These are phyloP conservation scores for Hypselothyrea guttata DNA, from an alignment of 2,888 invertebrate genomes.

Conservation along the genomic window DNA sequence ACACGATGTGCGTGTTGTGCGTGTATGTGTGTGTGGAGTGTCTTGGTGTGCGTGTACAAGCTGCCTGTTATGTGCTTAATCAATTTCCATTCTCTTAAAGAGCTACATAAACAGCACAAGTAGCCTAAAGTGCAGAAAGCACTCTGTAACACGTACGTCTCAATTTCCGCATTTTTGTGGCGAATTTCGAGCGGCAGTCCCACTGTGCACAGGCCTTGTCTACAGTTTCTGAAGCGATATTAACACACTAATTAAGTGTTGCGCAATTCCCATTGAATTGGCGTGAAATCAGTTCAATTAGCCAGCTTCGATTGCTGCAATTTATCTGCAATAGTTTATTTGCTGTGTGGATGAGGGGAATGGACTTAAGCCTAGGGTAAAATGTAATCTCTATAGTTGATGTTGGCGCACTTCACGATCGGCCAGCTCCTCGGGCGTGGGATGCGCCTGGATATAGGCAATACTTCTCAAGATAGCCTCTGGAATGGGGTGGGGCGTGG, in stretches of 20 bases:
- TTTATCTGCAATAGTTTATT: constrained; percentile 40
- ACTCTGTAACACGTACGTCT: too few species aligned
- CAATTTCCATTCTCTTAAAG: constrained; percentile 61
- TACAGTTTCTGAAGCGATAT: constrained; percentile 14
- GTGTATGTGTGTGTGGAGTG: constrained; percentile 22
- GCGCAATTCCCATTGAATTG: constrained; percentile 31
- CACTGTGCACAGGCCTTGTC: constrained; percentile 19
- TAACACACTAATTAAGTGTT: constrained; percentile 50
- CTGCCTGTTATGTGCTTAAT: constrained; percentile 54
- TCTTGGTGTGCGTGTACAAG: constrained; percentile 19
- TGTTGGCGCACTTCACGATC: constrained; percentile 64
- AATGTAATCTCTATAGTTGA: constrained; percentile 44
- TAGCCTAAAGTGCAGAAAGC: neutral
- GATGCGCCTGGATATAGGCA: constrained; percentile 69
- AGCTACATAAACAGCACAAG: constrained; percentile 15
- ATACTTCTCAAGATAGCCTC: constrained; percentile 65
- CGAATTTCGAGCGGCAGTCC: neutral
- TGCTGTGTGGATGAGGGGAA: constrained; percentile 17
- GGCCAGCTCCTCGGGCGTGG: constrained; percentile 74
- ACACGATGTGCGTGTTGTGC: too few species aligned
- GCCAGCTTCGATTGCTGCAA: constrained; percentile 14
- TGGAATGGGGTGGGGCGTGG: constrained; percentile 79
- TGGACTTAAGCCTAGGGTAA: constrained; percentile 13
- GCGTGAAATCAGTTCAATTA: constrained; percentile 51
- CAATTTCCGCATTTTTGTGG: too few species aligned